Evolutionary conservation across 2,113 vertebrate species (phyloP).

Genomic region (Casuarius casuarius): DNA sequence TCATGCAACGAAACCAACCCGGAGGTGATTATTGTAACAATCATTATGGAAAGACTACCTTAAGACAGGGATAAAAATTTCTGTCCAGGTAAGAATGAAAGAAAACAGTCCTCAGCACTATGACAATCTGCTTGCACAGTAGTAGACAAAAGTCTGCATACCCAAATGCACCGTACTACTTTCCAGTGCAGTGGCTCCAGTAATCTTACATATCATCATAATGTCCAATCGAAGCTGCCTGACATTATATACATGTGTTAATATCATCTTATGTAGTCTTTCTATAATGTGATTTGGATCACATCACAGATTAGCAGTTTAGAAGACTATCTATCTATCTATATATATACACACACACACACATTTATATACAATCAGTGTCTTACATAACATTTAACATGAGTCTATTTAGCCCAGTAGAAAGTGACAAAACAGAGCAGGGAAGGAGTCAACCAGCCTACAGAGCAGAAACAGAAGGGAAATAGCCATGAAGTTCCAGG

Average conservation of each 20-base stretch:
- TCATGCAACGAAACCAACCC: not conserved
- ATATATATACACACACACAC: not conserved
- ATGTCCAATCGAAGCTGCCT: not conserved
- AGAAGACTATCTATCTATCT: not conserved
- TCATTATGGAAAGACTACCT: not conserved
- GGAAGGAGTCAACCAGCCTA: not conserved
- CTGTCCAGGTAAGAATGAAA: not conserved
- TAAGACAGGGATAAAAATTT: not conserved
- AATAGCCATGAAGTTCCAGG: not conserved
- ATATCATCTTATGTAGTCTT: not conserved
- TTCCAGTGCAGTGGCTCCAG: fast-evolving
- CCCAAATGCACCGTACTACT: not conserved
- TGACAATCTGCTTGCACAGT: not conserved
- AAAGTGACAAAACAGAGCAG: not conserved
- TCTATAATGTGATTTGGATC: not conserved
- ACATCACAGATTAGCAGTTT: not conserved
- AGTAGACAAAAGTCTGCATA: not conserved
- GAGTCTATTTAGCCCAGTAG: not conserved
- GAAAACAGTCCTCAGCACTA: not conserved
- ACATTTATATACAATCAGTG: not conserved
- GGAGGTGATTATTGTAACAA: not conserved
- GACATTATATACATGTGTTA: not conserved
- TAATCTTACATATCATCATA: not conserved
- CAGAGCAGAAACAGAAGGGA: not conserved
- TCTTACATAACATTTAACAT: not conserved